Conservation (phyloP, 2,113 vertebrate species). For the Channa argus region DNA sequence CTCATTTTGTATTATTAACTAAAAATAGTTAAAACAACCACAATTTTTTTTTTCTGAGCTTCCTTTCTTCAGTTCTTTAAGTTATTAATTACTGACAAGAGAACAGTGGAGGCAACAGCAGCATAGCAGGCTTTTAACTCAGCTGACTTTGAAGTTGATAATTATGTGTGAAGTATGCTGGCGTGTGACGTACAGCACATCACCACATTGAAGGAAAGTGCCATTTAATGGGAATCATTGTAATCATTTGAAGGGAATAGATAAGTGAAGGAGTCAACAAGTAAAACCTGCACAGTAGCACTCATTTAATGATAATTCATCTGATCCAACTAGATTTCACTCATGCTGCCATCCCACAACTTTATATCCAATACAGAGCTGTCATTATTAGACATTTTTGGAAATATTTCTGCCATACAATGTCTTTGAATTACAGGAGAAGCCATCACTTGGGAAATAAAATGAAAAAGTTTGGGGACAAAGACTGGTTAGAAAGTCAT, state of each 20-base stretch:
- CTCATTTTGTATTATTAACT: neutral
- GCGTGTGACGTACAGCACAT: neutral
- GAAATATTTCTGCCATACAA: no score
- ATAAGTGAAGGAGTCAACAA: neutral
- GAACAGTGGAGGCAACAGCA: neutral
- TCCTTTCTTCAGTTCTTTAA: neutral
- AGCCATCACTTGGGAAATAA: no score
- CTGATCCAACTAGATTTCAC: neutral
- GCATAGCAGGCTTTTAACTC: constrained; percentile 1
- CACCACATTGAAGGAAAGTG: constrained; percentile 1
- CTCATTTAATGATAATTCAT: neutral
- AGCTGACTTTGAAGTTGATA: constrained; percentile 1
- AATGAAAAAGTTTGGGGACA: no score
- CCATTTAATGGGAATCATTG: no score
- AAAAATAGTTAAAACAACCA: neutral
- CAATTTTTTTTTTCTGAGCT: neutral
- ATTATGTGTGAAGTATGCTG: constrained; percentile 5
- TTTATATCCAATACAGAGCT: neutral
- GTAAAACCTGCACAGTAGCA: neutral
- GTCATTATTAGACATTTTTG: no score
- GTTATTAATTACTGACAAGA: constrained; percentile 15
- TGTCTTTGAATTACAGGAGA: no score
- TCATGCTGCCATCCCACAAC: neutral
- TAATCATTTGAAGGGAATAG: neutral
- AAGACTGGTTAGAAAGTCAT: no score